phyloP scores from a whole-genome alignment of 2,888 invertebrate species.

The Lithophane ornitopus region DNA sequence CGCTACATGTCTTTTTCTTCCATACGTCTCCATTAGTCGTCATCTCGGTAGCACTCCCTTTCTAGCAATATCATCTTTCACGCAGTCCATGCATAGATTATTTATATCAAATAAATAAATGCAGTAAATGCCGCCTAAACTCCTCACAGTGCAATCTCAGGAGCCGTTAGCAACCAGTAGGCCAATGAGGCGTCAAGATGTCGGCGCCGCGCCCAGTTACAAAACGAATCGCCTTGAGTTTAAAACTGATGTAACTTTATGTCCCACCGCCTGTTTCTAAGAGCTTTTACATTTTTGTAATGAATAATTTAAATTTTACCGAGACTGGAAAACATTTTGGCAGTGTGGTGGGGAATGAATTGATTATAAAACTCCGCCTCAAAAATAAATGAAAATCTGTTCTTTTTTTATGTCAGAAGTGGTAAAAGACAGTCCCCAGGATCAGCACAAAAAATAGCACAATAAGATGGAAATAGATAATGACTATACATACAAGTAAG shows the following conservation, averaged over 20 bases:
- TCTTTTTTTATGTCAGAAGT: not conserved
- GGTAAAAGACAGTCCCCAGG: not conserved
- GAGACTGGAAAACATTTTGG: not conserved
- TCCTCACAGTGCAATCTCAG: slow-evolving; percentile 13
- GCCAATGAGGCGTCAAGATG: slow-evolving; percentile 52
- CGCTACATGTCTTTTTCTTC: no score
- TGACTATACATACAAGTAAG: not conserved
- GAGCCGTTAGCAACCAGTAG: slow-evolving; percentile 34
- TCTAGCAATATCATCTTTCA: no score
- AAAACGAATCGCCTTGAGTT: slow-evolving; percentile 46
- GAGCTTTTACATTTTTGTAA: slow-evolving; percentile 37
- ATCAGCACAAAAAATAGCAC: not conserved
- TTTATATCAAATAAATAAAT: not conserved
- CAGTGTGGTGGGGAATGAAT: not conserved
- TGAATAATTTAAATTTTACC: slow-evolving; percentile 31
- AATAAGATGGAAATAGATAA: not conserved
- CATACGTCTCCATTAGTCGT: no score
- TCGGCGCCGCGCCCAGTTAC: slow-evolving; percentile 53
- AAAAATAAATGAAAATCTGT: not conserved
- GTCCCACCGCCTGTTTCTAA: slow-evolving; percentile 7
- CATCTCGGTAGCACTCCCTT: no score
- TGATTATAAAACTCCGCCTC: not conserved
- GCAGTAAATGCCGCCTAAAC: slow-evolving; percentile 1
- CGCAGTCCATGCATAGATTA: no score
- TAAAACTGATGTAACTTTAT: slow-evolving; percentile 43